Base-by-base conservation (phyloP, 2,113 vertebrate genomes). In the Actenoides lindsayi region DNA sequence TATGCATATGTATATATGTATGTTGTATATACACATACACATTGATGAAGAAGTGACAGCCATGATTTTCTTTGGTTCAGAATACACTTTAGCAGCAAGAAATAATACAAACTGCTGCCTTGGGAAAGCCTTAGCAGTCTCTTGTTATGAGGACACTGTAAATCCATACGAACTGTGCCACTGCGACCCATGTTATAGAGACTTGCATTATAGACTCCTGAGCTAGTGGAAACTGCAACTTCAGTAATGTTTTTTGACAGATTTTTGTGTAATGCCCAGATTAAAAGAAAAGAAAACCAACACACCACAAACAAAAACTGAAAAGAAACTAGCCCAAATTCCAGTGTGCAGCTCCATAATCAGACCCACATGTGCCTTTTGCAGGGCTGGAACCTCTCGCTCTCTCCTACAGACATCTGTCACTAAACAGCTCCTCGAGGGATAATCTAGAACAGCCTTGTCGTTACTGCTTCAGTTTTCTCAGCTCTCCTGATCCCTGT, bases 231-330 rank as follows among this genome's bases (percentile, higher is more conserved):
- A 97, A 94, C n/a, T 67, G 48, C 57, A 87, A 62, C 65, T 85
- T 73, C 64, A 77, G 15, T 71, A 84, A 93, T 48, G 68, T 10
- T 53, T 51, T 94, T 65, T 85, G 91, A 87, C 84, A 95, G 91
- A 71, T 87, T 96, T 95, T 93, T 93, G 39, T 65, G 57, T 12
- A 73, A 91, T 54, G 81, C 0, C 1, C 75, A 91, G 84, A 93
- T 76, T 82, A 96, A 94, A 96, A 93, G 39, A 75, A 93, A 96
- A 97, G 39, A 35, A 94, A 95, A 96, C 79, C 87, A 92, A 86
- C 86, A 87, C 73, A 87, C 68, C 86, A 89, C 83, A 87, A 93
- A 94, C 19, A 68, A 89, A 87, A 79, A 33, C 9, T 11, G 42
- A 73, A 84, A 79, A 89, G 57, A 82, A 97, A 85, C 37, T 42